Evolutionary conservation across 2,797 vertebrate genomes (phyloP).

Genomic region (Myoxocephalus aenaeus): DNA sequence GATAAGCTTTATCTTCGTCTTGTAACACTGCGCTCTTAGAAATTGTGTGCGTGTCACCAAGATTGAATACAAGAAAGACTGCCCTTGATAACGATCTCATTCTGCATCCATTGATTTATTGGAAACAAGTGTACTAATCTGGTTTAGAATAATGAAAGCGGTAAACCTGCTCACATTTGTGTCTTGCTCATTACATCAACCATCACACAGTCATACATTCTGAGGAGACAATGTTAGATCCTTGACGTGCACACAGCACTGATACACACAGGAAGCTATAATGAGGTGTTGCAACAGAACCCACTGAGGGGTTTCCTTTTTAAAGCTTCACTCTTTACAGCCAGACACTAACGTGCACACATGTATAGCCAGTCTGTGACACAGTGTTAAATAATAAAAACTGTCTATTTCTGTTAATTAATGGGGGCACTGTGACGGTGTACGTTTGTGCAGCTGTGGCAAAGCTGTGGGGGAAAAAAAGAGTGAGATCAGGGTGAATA

Average conservation of each 20-base stretch:
- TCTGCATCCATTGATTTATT: neutral
- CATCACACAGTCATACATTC: neutral
- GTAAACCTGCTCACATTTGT: neutral
- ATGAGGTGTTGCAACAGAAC: conserved; percentile 32
- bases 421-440: neutral
- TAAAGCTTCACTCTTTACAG: conserved; percentile 9
- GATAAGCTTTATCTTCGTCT: neutral
- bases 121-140: neutral
- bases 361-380: conserved; percentile 7
- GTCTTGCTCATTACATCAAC: neutral
- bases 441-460: conserved; percentile 9
- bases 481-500: neutral
- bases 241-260: neutral
- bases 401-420: neutral
- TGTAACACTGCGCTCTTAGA: neutral
- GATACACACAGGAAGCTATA: conserved; percentile 44
- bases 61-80: neutral
- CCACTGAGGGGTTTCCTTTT: conserved; percentile 37
- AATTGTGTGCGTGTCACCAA: neutral
- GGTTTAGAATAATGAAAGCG: neutral
- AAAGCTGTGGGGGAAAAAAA: neutral
- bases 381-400: neutral
- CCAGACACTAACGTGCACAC: neutral
- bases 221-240: conserved; percentile 5
- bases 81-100: neutral